phyloP scores from a whole-genome alignment of 2,113 vertebrate genomes.

The Stegostoma tigrinum region DNA sequence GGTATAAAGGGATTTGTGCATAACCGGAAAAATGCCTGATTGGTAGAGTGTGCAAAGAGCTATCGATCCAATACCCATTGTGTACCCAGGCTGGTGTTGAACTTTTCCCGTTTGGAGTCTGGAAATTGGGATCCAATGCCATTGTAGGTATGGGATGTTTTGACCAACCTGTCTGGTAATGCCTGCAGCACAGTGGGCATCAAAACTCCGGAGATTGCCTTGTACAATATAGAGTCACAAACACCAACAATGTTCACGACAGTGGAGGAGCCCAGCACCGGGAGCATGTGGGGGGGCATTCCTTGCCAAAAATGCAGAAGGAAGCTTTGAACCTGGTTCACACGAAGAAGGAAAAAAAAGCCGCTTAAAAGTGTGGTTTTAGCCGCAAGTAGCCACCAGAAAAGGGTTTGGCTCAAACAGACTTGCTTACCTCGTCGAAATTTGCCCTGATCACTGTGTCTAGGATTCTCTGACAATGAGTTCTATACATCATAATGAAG shows the following conservation, averaged over 20 bases:
- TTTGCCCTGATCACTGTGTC: conserved; percentile 98
- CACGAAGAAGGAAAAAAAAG: conserved; percentile 8
- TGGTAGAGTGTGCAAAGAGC: not conserved
- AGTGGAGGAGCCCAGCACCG: conserved; percentile 82
- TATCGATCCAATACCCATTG: not conserved
- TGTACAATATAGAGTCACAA: conserved; percentile 97
- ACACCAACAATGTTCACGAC: conserved; percentile 98
- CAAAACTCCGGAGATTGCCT: conserved; percentile 95
- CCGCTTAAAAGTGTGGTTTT: conserved; percentile 30
- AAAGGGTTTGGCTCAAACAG: not conserved
- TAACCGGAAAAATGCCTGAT: not conserved
- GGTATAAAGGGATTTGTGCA: not conserved
- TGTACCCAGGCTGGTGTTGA: not conserved
- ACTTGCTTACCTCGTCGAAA: conserved; percentile 83
- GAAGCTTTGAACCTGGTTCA: conserved; percentile 90
- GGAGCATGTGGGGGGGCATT: conserved; percentile 98
- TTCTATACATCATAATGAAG: conserved; percentile 99
- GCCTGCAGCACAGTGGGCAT: conserved; percentile 98
- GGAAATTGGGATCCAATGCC: not conserved
- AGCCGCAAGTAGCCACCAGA: not conserved
- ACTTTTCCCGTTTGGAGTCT: not conserved
- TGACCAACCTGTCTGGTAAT: conserved; percentile 85
- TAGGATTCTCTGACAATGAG: conserved; percentile 98
- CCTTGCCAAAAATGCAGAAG: conserved; percentile 99
- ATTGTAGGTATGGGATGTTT: not conserved